phyloP scores from a whole-genome alignment of 2,888 invertebrate genomes.

The Tridacna crocea region DNA sequence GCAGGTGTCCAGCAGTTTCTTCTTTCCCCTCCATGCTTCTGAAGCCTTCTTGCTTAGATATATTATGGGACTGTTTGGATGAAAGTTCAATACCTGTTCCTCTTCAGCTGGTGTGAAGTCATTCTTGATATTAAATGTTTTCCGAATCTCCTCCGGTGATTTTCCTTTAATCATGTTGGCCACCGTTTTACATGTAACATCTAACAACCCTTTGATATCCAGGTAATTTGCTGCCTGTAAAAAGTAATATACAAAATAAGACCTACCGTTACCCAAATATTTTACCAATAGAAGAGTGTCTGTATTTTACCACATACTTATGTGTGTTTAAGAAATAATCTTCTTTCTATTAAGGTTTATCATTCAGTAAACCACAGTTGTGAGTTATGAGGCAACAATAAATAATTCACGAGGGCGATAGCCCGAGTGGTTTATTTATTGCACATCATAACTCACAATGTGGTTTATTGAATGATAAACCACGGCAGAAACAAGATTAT shows the following conservation, averaged over 20 bases:
- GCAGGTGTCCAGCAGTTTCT: background rate
- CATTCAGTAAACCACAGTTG: no score
- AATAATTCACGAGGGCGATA: no score
- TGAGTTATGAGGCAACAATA: no score
- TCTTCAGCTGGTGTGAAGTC: slow-evolving; percentile 97
- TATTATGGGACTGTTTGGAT: background rate
- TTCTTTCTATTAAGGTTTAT: no score
- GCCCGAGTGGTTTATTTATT: no score
- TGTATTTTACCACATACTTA: no score
- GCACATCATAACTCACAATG: no score
- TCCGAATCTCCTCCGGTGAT: slow-evolving; percentile 98
- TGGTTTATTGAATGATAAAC: no score
- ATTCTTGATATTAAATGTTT: slow-evolving; percentile 98
- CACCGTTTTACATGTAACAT: slow-evolving; percentile 99
- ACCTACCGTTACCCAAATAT: no score
- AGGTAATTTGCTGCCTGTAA: slow-evolving; percentile 95
- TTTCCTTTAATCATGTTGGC: slow-evolving; percentile 99
- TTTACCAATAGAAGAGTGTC: no score
- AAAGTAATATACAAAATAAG: background rate
- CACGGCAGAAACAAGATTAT: no score
- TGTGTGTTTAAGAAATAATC: no score
- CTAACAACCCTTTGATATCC: slow-evolving; percentile 94
- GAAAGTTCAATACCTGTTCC: slow-evolving; percentile 91
- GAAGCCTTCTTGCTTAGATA: background rate
- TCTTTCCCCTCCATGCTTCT: background rate